Evolutionary conservation across 2,888 invertebrate species (phyloP).

Genomic region (Drosophila picticornis): DNA sequence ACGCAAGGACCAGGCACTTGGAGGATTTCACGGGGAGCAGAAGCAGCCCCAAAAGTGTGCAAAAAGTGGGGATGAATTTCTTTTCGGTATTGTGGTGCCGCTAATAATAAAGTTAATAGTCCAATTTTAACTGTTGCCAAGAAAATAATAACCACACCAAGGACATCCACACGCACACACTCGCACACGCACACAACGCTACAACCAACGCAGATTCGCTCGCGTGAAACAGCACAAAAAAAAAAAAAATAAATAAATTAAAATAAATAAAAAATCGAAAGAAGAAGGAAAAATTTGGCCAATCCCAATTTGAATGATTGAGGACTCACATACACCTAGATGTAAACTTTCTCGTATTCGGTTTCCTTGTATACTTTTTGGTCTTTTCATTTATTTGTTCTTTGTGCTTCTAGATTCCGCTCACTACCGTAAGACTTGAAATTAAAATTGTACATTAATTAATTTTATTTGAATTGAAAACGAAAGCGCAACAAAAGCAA

Average conservation of each 20-base stretch:
- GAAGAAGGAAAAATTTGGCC: constrained; percentile 34
- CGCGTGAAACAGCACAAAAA: neutral
- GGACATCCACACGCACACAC: constrained; percentile 7
- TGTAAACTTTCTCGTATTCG: constrained; percentile 41
- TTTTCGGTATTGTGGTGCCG: constrained; percentile 6
- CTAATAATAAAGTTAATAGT: constrained; percentile 29
- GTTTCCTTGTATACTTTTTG: constrained; percentile 74
- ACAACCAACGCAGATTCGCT: too few species aligned
- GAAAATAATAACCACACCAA: constrained; percentile 31
- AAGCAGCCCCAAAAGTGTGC: constrained; percentile 34
- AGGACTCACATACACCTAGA: constrained; percentile 32
- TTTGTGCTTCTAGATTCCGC: constrained; percentile 84
- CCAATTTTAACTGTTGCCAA: constrained; percentile 18
- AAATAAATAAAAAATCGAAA: neutral
- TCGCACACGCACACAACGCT: constrained; percentile 7
- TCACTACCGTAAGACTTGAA: constrained; percentile 84
- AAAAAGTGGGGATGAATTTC: constrained; percentile 8
- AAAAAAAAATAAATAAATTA: neutral
- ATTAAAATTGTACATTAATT: constrained; percentile 76
- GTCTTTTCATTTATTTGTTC: constrained; percentile 76
- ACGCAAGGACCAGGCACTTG: constrained; percentile 8
- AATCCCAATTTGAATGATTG: constrained; percentile 54
- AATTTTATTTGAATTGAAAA: constrained; percentile 81
- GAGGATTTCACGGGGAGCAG: constrained; percentile 14
- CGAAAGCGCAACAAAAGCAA: constrained; percentile 54